These are phyloP conservation scores for Sciurus niger DNA, from an alignment of 2,113 vertebrate genomes.

Conservation along the genomic window DNA sequence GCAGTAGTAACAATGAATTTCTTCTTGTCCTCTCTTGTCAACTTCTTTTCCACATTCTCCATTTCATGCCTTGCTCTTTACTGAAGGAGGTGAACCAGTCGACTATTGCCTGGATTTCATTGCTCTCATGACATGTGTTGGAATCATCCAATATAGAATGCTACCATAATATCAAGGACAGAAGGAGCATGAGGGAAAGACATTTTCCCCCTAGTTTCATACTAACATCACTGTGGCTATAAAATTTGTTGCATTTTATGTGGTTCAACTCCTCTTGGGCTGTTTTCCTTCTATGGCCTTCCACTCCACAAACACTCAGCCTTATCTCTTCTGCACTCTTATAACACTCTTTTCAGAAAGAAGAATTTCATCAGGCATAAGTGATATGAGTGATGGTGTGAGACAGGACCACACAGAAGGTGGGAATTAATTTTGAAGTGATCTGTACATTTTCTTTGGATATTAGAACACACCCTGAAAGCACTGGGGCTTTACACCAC, in stretches of 20 bases:
- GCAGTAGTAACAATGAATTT: not conserved
- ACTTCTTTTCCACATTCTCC: not conserved
- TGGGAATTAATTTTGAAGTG: not conserved
- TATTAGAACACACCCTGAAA: not conserved
- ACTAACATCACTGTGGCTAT: not conserved
- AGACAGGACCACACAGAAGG: not conserved
- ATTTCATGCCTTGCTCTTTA: not conserved
- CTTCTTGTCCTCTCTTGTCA: not conserved
- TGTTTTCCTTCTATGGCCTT: not conserved
- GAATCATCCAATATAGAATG: not conserved
- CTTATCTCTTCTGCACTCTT: not conserved
- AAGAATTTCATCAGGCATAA: not conserved
- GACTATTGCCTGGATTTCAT: not conserved
- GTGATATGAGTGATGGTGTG: accelerated
- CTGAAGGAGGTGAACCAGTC: not conserved
- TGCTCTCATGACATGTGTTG: not conserved
- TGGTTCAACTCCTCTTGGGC: accelerated
- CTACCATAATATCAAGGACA: not conserved
- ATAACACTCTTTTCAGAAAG: not conserved
- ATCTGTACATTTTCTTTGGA: not conserved
- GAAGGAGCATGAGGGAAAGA: not conserved
- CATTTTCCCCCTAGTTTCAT: not conserved
- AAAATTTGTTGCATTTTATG: not conserved
- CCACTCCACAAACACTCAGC: not conserved
- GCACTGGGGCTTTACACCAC: not conserved